Conservation (phyloP, 2,888 invertebrate species). For the Pristionchus arcanus region DNA sequence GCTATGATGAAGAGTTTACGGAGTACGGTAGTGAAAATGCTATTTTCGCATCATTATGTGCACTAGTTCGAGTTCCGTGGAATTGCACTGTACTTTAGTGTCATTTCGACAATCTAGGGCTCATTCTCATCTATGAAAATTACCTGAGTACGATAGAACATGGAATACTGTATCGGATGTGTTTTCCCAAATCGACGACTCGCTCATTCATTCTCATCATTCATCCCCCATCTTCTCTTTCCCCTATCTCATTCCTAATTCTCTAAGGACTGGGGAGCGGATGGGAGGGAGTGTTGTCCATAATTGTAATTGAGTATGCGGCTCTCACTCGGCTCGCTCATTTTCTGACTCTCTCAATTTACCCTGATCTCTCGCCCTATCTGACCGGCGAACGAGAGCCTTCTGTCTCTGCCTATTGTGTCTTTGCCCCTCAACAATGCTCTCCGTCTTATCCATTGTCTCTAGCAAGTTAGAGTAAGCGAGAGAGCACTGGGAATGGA, state of each 20-base stretch:
- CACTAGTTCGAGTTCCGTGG: too few relatives aligned
- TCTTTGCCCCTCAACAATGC: too few relatives aligned
- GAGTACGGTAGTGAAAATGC: not conserved
- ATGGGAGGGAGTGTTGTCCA: constrained; percentile 21
- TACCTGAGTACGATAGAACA: too few relatives aligned
- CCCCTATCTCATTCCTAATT: constrained; percentile 20
- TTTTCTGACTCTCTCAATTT: not conserved
- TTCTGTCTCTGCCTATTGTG: too few relatives aligned
- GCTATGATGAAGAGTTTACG: not conserved
- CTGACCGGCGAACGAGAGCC: too few relatives aligned
- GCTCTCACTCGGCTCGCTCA: not conserved
- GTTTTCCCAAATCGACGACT: not conserved
- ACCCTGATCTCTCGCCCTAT: not conserved
- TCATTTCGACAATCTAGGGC: too few relatives aligned
- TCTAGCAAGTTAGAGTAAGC: not conserved
- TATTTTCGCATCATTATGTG: too few relatives aligned
- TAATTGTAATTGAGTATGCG: constrained; percentile 48
- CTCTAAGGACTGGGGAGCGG: constrained; percentile 1
- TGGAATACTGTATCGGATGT: too few relatives aligned
- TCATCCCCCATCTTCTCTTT: not conserved
- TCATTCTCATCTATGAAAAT: too few relatives aligned
- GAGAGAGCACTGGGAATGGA: not conserved
- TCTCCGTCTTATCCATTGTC: too few relatives aligned
- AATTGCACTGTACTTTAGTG: too few relatives aligned
- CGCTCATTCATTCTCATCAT: constrained; percentile 1